Evolutionary conservation across 2,797 vertebrate genomes (phyloP).

Genomic region (Danio choprae): DNA sequence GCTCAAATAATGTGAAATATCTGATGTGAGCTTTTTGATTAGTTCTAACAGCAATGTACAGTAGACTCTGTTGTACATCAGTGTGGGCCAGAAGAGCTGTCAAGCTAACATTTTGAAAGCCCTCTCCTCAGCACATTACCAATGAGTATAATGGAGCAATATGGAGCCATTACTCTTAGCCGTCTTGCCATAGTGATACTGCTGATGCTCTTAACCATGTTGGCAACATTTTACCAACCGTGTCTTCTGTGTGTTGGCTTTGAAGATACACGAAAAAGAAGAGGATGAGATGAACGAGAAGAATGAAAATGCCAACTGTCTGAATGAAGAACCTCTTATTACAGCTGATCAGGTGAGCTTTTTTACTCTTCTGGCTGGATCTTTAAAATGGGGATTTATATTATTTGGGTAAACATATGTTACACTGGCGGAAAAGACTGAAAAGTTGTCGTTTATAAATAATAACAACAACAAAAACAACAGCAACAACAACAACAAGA

Average conservation of each 20-base stretch:
- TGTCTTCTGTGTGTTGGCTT: constrained; percentile 22
- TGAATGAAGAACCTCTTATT: constrained; percentile 88
- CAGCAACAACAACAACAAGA: no score
- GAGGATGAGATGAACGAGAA: constrained; percentile 95
- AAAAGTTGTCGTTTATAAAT: background rate
- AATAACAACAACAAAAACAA: no score
- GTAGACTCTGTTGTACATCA: background rate
- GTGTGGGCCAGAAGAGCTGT: constrained; percentile 3
- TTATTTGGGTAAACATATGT: background rate
- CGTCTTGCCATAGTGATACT: constrained; percentile 7
- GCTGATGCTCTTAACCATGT: constrained; percentile 1
- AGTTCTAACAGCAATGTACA: background rate
- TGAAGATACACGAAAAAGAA: constrained; percentile 90
- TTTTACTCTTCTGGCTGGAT: background rate
- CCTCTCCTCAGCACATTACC: constrained; percentile 29
- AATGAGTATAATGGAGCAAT: constrained; percentile 27
- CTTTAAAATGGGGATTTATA: no score
- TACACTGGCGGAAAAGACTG: background rate
- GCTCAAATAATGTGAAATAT: background rate
- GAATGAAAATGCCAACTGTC: constrained; percentile 87
- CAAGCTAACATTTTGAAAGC: constrained; percentile 14
- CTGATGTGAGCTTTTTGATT: background rate
- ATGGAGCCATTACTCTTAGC: constrained; percentile 26
- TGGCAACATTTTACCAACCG: constrained; percentile 25
- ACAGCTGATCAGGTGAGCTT: constrained; percentile 90